Evolutionary conservation across 2,888 invertebrate genomes (phyloP).

Genomic region (Tortricodes alternella): DNA sequence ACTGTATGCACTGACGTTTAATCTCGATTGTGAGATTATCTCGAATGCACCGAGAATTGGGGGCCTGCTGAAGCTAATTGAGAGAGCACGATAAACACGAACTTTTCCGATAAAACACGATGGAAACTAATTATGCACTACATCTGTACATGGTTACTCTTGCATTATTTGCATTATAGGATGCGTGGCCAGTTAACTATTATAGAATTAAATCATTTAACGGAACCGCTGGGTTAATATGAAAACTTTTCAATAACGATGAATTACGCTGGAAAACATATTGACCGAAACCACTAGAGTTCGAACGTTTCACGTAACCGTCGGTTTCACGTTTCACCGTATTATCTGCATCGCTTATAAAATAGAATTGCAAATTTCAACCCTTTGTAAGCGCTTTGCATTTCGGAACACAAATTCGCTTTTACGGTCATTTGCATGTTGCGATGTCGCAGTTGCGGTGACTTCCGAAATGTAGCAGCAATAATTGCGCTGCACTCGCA

Average conservation of each 20-base stretch:
- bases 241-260: slow-evolving; percentile 31
- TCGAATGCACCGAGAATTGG: no score
- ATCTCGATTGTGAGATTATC: no score
- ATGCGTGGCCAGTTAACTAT: no score
- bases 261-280: slow-evolving; percentile 24
- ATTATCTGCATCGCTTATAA: slow-evolving; percentile 74
- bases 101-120: no score
- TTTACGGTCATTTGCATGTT: slow-evolving; percentile 79
- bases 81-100: no score
- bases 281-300: slow-evolving; percentile 25
- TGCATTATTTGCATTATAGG: no score
- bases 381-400: slow-evolving; percentile 79
- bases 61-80: no score
- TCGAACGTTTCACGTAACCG: slow-evolving; percentile 35
- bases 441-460: slow-evolving; percentile 65
- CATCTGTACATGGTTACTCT: no score
- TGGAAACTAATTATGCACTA: no score
- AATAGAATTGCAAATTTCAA: slow-evolving; percentile 82
- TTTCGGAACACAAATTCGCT: slow-evolving; percentile 80
- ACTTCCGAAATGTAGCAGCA: slow-evolving; percentile 62
- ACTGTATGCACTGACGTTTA: no score
- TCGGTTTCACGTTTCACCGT: slow-evolving; percentile 69
- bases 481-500: slow-evolving; percentile 41
- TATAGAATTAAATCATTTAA: neutral
- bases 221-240: slow-evolving; percentile 14